Conservation (phyloP, 2,888 invertebrate species). For the Drosophila helvetica region DNA sequence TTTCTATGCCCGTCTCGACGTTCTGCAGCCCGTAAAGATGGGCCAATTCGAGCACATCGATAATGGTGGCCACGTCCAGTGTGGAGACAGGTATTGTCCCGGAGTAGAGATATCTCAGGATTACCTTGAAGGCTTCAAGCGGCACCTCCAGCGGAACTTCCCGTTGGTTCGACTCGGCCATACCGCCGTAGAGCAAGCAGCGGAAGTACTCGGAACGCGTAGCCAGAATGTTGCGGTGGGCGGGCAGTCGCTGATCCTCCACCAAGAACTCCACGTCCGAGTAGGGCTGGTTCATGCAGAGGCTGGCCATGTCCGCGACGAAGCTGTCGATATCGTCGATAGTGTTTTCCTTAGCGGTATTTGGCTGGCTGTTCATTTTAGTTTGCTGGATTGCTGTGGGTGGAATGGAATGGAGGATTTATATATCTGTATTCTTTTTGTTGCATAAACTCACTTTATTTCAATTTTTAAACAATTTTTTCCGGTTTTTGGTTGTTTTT, state of each 20-base stretch:
- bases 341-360: not conserved
- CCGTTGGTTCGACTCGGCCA: slow-evolving; percentile 89
- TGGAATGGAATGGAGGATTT: too few species aligned
- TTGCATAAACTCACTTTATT: too few species aligned
- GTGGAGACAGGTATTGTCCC: slow-evolving; percentile 89
- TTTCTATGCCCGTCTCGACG: too few species aligned
- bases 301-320: slow-evolving; percentile 93
- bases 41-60: slow-evolving; percentile 92
- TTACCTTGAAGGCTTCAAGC: slow-evolving; percentile 91
- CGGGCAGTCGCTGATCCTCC: slow-evolving; percentile 86
- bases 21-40: slow-evolving; percentile 96
- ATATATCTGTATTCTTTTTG: too few species aligned
- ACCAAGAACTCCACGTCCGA: slow-evolving; percentile 95
- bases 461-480: too few species aligned
- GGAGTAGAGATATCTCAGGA: slow-evolving; percentile 97
- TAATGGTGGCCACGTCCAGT: slow-evolving; percentile 88
- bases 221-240: slow-evolving; percentile 91
- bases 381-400: too few species aligned
- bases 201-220: slow-evolving; percentile 98
- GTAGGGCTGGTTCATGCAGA: slow-evolving; percentile 94
- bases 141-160: slow-evolving; percentile 95
- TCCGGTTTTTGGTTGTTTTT: too few species aligned
- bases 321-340: slow-evolving; percentile 85
- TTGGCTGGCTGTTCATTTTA: not conserved
- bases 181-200: slow-evolving; percentile 90